These are phyloP conservation scores for Apocheima hispidaria DNA, from an alignment of 2,888 invertebrate species.

Conservation along the genomic window DNA sequence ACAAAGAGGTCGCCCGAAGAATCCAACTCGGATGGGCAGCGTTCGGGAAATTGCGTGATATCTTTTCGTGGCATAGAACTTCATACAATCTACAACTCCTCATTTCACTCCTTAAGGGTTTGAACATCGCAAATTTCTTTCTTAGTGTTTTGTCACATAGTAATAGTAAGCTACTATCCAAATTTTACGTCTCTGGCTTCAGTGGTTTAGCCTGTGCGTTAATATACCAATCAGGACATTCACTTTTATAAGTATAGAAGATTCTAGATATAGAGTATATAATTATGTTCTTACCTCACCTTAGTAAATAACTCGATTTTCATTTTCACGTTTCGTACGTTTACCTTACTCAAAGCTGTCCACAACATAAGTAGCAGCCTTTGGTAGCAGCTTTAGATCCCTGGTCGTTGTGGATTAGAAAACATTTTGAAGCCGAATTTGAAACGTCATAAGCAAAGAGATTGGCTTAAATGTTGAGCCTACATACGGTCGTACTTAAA, in stretches of 20 bases:
- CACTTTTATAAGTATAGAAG: not conserved
- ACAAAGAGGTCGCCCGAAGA: too few species aligned
- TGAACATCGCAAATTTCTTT: too few species aligned
- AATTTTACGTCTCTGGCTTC: too few species aligned
- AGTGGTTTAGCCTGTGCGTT: too few species aligned
- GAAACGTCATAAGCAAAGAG: slow-evolving; percentile 6
- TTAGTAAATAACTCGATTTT: not conserved
- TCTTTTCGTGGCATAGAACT: too few species aligned
- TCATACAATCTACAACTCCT: too few species aligned
- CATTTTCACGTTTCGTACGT: slow-evolving; percentile 1
- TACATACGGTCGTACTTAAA: not conserved
- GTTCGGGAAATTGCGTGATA: too few species aligned
- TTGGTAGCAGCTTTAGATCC: not conserved
- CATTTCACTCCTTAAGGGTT: too few species aligned
- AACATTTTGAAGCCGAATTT: slow-evolving; percentile 9
- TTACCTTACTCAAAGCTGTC: slow-evolving; percentile 24
- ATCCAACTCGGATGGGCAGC: too few species aligned
- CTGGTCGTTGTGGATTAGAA: not conserved
- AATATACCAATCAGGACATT: too few species aligned
- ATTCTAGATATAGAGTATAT: not conserved
- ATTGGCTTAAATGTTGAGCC: not conserved
- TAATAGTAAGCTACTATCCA: too few species aligned
- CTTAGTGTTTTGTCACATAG: too few species aligned
- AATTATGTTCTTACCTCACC: not conserved
- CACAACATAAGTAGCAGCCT: slow-evolving; percentile 13